Percentiles rank a stretch among this genome's conserved stretches.
Evolutionary conservation across 2,797 vertebrate species (phyloP).

Genomic region (Onychomys leucogaster): DNA sequence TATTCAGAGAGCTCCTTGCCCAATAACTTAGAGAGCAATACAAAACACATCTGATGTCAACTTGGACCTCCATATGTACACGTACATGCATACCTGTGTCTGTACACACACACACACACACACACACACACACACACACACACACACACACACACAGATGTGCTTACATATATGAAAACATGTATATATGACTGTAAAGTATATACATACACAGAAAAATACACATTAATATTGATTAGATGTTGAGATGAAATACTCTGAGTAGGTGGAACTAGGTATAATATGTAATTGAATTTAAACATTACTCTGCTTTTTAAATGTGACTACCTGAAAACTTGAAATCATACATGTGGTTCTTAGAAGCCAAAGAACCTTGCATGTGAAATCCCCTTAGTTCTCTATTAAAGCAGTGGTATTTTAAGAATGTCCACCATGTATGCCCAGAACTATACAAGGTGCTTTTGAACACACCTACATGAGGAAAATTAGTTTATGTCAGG

Average conservation of each 20-base stretch:
- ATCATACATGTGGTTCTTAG: neutral
- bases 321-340: neutral
- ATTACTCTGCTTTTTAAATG: neutral
- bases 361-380: neutral
- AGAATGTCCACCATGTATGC: neutral
- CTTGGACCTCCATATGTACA: neutral
- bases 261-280: neutral
- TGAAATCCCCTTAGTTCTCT: neutral
- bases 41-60: neutral
- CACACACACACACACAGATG: too few relatives aligned
- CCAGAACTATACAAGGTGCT: neutral
- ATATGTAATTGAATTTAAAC: neutral
- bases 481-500: neutral
- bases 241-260: slow-evolving; percentile 40
- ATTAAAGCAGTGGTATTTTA: neutral
- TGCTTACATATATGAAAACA: neutral
- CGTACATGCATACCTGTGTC: too few relatives aligned
- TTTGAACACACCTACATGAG: neutral
- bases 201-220: neutral
- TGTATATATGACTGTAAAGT: neutral
- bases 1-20: neutral
- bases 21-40: neutral
- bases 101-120: neutral
- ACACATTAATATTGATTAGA: neutral
- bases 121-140: too few relatives aligned